These are phyloP conservation scores for Syngnathus typhle DNA, from an alignment of 2,113 vertebrate species.

Conservation along the genomic window DNA sequence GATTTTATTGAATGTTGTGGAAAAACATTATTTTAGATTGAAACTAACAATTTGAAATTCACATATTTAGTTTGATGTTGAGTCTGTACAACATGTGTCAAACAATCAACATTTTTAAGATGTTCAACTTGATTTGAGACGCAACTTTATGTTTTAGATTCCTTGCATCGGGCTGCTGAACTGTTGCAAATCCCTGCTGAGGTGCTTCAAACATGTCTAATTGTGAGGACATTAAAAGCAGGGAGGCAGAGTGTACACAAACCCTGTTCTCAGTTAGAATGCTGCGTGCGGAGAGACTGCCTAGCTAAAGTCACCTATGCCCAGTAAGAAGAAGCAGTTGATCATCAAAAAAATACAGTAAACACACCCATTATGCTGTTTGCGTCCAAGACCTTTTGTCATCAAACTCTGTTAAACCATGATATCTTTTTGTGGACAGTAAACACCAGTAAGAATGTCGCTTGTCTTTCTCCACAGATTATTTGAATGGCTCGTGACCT, in stretches of 20 bases:
- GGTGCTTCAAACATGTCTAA: constrained; percentile 71
- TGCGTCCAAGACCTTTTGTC: background rate
- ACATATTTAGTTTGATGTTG: background rate
- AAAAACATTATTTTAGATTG: background rate
- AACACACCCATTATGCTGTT: background rate
- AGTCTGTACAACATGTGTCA: no score
- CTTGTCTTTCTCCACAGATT: constrained; percentile 67
- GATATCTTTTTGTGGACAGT: constrained; percentile 19
- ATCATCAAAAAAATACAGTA: background rate
- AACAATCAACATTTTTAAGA: background rate
- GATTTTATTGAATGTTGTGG: background rate
- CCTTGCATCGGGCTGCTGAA: constrained; percentile 66
- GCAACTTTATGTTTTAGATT: constrained; percentile 58
- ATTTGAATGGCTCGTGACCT: constrained; percentile 89
- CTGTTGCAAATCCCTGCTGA: constrained; percentile 73
- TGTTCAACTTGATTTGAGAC: background rate
- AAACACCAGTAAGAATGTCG: constrained; percentile 6
- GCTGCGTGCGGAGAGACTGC: constrained; percentile 85
- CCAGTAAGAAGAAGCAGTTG: constrained; percentile 50
- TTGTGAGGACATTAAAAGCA: constrained; percentile 79
- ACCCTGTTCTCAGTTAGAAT: constrained; percentile 81
- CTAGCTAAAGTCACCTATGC: constrained; percentile 88
- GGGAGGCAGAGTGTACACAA: constrained; percentile 84
- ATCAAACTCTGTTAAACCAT: constrained; percentile 15
- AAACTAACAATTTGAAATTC: background rate